These are phyloP conservation scores for Plectropomus leopardus DNA, from an alignment of 2,113 vertebrate species.

Conservation along the genomic window DNA sequence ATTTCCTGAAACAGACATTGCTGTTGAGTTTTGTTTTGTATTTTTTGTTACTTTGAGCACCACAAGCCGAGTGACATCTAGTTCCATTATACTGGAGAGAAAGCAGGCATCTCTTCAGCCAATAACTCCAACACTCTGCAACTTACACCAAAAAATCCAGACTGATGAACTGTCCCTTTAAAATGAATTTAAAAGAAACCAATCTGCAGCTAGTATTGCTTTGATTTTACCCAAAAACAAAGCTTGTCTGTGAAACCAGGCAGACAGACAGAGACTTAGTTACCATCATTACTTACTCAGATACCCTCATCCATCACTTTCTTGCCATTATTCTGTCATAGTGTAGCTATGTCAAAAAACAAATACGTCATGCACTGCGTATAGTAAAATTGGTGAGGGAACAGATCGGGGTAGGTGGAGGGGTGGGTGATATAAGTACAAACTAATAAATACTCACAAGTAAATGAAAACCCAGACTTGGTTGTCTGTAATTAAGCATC, in stretches of 20 bases:
- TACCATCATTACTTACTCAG: constrained; percentile 2
- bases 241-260: neutral
- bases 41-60: too few species aligned
- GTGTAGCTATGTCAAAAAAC: neutral
- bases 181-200: neutral
- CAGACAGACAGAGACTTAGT: neutral
- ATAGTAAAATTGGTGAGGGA: constrained; percentile 32
- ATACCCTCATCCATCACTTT: constrained; percentile 5
- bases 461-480: constrained; percentile 33
- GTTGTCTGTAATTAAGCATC: constrained; percentile 22
- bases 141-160: too few species aligned
- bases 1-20: too few species aligned
- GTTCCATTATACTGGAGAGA: too few species aligned
- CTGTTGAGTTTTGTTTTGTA: too few species aligned
- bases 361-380: constrained; percentile 50
- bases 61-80: too few species aligned
- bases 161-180: neutral
- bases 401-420: constrained; percentile 34
- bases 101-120: too few species aligned
- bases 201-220: neutral
- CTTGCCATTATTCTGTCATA: neutral
- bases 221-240: neutral
- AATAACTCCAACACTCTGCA: too few species aligned
- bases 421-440: constrained; percentile 21
- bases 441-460: constrained; percentile 37